Evolutionary conservation across 2,888 invertebrate genomes (phyloP).

Genomic region (Lepidocyrtinus sp.): DNA sequence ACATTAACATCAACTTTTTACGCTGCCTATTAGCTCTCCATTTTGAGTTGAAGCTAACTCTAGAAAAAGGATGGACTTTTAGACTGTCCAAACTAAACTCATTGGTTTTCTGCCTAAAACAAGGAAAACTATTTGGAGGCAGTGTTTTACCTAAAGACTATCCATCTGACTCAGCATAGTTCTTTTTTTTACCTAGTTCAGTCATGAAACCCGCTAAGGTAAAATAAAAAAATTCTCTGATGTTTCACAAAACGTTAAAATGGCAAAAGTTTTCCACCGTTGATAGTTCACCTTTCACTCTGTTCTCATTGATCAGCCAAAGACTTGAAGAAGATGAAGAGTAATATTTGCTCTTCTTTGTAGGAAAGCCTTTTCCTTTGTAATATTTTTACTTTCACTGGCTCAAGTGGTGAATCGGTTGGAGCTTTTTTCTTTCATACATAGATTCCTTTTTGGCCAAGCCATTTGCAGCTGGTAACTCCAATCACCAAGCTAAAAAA

Average conservation of each 20-base stretch:
- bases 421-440: no score
- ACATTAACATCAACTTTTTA: slow-evolving; percentile 48
- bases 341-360: slow-evolving; percentile 20
- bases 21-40: not conserved
- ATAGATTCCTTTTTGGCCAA: no score
- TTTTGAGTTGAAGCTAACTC: not conserved
- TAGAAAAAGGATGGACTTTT: slow-evolving; percentile 11
- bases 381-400: slow-evolving; percentile 17
- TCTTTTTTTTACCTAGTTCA: not conserved
- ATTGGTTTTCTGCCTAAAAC: slow-evolving; percentile 28
- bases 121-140: not conserved
- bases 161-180: slow-evolving; percentile 5
- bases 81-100: slow-evolving; percentile 26
- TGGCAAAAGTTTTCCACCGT: slow-evolving; percentile 44
- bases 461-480: no score
- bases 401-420: no score
- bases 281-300: slow-evolving; percentile 56
- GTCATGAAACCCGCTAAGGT: slow-evolving; percentile 49
- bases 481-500: no score
- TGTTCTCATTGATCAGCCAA: slow-evolving; percentile 43
- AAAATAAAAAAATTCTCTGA: slow-evolving; percentile 38
- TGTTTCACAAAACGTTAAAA: slow-evolving; percentile 13
- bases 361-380: not conserved
- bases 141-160: not conserved
- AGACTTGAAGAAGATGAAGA: slow-evolving; percentile 14